Conservation (phyloP, 2,113 vertebrate species). For the Lepus timidus region DNA sequence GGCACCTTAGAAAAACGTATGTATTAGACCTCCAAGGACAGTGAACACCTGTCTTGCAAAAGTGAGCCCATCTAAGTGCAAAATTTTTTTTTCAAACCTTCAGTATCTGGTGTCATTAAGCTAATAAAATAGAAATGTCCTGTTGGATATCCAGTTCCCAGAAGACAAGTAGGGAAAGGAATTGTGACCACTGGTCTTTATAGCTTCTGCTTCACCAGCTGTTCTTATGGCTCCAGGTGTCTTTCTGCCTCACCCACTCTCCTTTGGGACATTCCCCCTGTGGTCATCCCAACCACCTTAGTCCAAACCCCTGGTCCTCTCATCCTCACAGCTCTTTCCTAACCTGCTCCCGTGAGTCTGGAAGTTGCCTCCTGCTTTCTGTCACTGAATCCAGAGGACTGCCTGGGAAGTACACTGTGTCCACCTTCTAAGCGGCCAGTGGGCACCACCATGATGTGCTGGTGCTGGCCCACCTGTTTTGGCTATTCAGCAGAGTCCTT, state of each 20-base stretch:
- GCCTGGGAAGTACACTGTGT: neutral
- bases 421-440: neutral
- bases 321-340: neutral
- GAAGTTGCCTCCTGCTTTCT: neutral
- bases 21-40: neutral
- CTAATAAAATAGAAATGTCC: constrained; percentile 27
- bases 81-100: neutral
- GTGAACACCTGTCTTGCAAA: constrained; percentile 17
- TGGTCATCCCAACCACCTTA: neutral
- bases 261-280: neutral
- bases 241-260: constrained; percentile 10
- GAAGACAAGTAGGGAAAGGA: neutral
- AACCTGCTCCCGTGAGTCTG: neutral
- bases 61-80: neutral
- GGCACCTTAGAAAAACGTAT: neutral
- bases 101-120: neutral
- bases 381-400: neutral
- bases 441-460: neutral
- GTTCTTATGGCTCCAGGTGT: neutral
- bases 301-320: neutral
- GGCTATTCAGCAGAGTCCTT: neutral
- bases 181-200: constrained; percentile 17
- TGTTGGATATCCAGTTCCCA: neutral
- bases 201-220: neutral
- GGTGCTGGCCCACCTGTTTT: constrained; percentile 1